Evolutionary conservation across 2,797 vertebrate genomes (phyloP), one percentile per base, ranked within the genome.

Genomic region (Antrozous pallidus): DNA sequence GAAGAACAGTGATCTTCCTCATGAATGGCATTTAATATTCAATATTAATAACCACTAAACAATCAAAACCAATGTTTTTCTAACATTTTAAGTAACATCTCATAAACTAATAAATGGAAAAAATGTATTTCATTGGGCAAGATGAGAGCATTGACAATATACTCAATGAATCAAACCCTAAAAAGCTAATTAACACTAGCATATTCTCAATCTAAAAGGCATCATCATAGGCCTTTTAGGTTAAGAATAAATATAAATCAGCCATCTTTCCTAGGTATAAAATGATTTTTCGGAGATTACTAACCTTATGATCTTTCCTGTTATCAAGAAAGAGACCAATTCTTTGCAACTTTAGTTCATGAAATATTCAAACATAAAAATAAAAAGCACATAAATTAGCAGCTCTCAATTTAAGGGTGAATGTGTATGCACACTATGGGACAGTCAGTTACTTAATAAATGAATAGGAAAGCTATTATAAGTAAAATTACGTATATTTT

Each of bases 301-400:
- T 69, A 86, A 82, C 17, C 1, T 80, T 70, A 71, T n/a, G 14
- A 10, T 81, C 8, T 73, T 79, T 75, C 17, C 36, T 1, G 9
- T 79, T 80, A 90, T 61, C 91, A 93, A 87, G 65, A 88, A 81
- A 90, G 20, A 65, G 31, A 71, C 6, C 7, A 92, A 56, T 71
- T 84, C 28, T 92, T 83, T 79, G 45, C 17, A 84, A 47, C 31
- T 90, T 93, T 75, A 70, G 49, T 90, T 93, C 18, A 75, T 17
- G 77, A 93, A 51, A 74, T 61, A 86, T 38, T 38, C 65, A 88
- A 93, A 90, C 51, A 91, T 26, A 85, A 71, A 89, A 87, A 83
- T 65, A 74, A 75, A 81, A 91, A 86, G 38, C 26, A 90, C 5
- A 81, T 28, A 88, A 80, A 75, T 88, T 5, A 79, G 54, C 24